phyloP scores from a whole-genome alignment of 2,888 invertebrate genomes.

The Anagyrus pseudococci region DNA sequence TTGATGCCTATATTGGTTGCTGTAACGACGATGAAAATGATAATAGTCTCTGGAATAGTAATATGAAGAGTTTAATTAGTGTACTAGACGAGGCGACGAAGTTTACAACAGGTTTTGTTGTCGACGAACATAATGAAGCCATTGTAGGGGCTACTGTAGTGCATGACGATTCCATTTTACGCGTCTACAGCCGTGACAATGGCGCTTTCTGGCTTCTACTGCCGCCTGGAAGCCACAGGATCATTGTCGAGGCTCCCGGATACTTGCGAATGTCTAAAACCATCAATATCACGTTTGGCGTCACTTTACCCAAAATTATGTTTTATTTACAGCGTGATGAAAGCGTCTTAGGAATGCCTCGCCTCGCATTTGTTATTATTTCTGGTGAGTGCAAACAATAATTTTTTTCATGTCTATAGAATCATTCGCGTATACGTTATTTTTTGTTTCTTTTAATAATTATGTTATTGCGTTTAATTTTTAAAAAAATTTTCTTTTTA shows the following conservation, averaged over 20 bases:
- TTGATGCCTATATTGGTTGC: constrained; percentile 57
- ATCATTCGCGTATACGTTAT: not conserved
- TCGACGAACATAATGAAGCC: constrained; percentile 49
- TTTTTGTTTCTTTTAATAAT: not conserved
- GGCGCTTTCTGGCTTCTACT: constrained; percentile 58
- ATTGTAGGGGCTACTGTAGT: constrained; percentile 49
- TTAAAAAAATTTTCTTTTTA: not conserved
- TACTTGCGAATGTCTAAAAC: constrained; percentile 67
- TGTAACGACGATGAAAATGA: constrained; percentile 55
- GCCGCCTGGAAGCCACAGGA: constrained; percentile 61
- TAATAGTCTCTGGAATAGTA: constrained; percentile 49
- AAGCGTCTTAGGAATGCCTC: constrained; percentile 76
- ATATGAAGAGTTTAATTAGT: constrained; percentile 51
- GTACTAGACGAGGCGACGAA: constrained; percentile 46
- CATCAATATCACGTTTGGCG: constrained; percentile 57
- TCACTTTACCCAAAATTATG: constrained; percentile 61
- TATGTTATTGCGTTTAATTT: not conserved
- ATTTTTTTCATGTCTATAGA: not conserved
- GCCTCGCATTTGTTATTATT: constrained; percentile 77
- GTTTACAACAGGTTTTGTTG: constrained; percentile 54
- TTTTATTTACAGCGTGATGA: constrained; percentile 74
- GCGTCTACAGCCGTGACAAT: constrained; percentile 44
- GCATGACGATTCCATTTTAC: constrained; percentile 53
- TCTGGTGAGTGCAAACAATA: constrained; percentile 65
- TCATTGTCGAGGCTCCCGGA: constrained; percentile 68